Evolutionary conservation across 2,797 vertebrate genomes (phyloP).

Genomic region (Macrochelys suwanniensis): DNA sequence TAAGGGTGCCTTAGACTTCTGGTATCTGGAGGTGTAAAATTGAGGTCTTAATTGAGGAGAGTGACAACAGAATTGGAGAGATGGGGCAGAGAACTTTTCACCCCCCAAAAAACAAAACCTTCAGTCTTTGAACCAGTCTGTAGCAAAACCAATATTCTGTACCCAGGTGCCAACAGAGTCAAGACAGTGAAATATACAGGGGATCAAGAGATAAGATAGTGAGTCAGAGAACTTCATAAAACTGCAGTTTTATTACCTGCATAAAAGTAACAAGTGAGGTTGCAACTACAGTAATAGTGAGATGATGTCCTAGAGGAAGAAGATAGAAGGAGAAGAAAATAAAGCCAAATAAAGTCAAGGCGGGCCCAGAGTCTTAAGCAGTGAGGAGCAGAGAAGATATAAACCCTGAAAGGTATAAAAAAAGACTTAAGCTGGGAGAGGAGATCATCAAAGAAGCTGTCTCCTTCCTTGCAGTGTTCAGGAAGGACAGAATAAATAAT

Average conservation of each 20-base stretch:
- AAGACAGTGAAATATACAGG: no score
- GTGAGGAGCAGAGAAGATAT: background rate
- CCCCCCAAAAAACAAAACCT: background rate
- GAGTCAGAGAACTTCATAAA: background rate
- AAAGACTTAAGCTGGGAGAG: slow-evolving; percentile 2
- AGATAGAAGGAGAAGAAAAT: background rate
- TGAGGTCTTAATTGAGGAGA: background rate
- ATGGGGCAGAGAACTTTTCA: background rate
- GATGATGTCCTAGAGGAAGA: background rate
- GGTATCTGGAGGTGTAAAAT: background rate
- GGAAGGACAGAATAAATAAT: slow-evolving; percentile 15
- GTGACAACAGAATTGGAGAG: background rate
- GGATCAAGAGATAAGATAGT: no score
- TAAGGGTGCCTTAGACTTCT: background rate
- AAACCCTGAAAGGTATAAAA: background rate
- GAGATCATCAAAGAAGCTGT: background rate
- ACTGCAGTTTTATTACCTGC: background rate
- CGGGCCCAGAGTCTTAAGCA: background rate
- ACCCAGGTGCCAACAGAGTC: background rate
- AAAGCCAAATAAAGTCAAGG: background rate
- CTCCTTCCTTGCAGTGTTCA: background rate
- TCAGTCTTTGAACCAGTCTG: background rate
- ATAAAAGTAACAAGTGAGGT: background rate
- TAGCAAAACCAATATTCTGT: background rate
- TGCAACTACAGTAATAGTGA: background rate